Conservation (phyloP, 2,797 vertebrate species). For the Arremon brunneinucha region DNA sequence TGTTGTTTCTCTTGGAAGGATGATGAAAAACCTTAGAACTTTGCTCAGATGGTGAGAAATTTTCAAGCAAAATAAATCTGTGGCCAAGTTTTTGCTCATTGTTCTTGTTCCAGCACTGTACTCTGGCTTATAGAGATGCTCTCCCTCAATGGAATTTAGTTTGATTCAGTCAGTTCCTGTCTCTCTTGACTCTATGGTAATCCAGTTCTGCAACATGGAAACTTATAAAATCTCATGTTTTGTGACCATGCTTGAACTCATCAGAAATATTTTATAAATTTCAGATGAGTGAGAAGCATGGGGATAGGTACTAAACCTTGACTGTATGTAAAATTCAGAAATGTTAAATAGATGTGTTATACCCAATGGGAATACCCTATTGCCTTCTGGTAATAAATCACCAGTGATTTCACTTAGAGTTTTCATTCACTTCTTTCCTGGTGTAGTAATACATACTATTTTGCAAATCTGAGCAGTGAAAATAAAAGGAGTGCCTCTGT, state of each 20-base stretch:
- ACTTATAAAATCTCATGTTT: background rate
- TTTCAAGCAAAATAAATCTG: background rate
- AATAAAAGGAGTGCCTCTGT: background rate
- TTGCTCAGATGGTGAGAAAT: background rate
- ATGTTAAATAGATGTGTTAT: background rate
- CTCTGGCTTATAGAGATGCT: background rate
- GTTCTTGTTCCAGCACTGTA: background rate
- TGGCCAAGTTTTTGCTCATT: background rate
- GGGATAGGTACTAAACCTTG: background rate
- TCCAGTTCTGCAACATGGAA: background rate
- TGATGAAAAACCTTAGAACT: background rate
- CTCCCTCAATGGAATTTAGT: background rate
- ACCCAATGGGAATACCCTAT: background rate
- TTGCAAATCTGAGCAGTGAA: background rate
- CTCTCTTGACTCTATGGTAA: background rate
- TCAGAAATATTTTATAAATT: background rate
- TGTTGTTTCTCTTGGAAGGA: background rate
- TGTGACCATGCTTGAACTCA: background rate
- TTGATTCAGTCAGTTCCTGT: background rate
- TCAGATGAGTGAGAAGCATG: background rate
- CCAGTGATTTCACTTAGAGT: background rate
- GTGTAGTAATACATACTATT: background rate
- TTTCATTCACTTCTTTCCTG: background rate
- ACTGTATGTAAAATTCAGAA: background rate
- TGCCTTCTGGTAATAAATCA: background rate